Evolutionary conservation across 2,888 invertebrate genomes (phyloP), one percentile per base, ranked within the genome.

Genomic region (Dioctria rufipes): DNA sequence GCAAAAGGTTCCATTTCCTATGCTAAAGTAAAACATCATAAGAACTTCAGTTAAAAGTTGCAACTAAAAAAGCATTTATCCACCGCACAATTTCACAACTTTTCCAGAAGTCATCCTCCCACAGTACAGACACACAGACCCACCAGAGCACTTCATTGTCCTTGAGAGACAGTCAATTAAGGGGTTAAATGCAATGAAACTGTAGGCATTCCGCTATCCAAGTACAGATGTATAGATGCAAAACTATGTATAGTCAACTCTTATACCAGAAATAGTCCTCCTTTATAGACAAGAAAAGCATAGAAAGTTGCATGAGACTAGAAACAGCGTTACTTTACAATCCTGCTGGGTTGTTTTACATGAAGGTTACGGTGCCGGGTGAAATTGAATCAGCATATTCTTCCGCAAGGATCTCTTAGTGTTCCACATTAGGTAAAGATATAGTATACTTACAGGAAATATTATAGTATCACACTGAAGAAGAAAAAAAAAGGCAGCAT

Each of bases 301-400:
- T 25, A 25, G 25, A 25, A 25, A 25, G 25, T 25, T 25, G 25
- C 25, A 25, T 25, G 54, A 54, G 4, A 54, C 11, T 54, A n/a
- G 11, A 54, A 4, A 54, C 11, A 46, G 46, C 8, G 8, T 5
- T 5, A 8, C 46, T 6, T 54, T 54, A 54, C 6, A 54, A 54
- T 54, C 54, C 11, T 54, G 54, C 4, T 4, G 11, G 11, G 11
- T 54, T 54, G 11, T 54, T 54, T 54, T 54, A 54, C 54, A 54
- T 54, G 54, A 54, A 51, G 69, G 67, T 67, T 69, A 51, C 51
- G 51, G 51, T 69, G 4, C 51, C 69, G 4, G 46, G 43, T 39
- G 37, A 69, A 69, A 69, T 69, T 69, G 69, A 69, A 69, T 69
- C 69, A 69, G 69, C 69, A 69, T 69, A 69, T 49, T 51, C 69